Conservation (phyloP, 2,888 invertebrate species). For the Clepsis dumicolana region DNA sequence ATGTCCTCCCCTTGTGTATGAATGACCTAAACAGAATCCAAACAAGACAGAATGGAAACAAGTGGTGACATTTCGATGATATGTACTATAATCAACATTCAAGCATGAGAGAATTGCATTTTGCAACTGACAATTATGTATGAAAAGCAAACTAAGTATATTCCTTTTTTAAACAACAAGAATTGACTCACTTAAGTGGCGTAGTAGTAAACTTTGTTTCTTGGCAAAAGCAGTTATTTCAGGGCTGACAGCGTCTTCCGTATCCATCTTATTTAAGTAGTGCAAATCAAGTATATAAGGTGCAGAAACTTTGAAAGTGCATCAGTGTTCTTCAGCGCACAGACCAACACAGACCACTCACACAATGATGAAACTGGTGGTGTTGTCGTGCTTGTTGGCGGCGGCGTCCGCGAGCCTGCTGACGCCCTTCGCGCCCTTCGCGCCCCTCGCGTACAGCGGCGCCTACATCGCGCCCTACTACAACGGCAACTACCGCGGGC, state of each 20-base stretch:
- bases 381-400: conserved; percentile 87
- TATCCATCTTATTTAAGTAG: conserved; percentile 54
- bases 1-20: conserved; percentile 4
- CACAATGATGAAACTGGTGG: conserved; percentile 85
- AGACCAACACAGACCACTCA: conserved; percentile 78
- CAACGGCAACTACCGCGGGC: conserved; percentile 71
- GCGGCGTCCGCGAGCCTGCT: conserved; percentile 77
- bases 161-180: conserved; percentile 15
- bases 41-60: conserved; percentile 19
- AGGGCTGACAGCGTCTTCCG: conserved; percentile 70
- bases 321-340: conserved; percentile 71
- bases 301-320: conserved; percentile 50
- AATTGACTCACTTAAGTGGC: background rate
- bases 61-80: conserved; percentile 43
- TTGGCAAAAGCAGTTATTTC: conserved; percentile 69
- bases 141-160: conserved; percentile 44
- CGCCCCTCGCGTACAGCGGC: conserved; percentile 50
- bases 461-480: conserved; percentile 58
- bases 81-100: conserved; percentile 42
- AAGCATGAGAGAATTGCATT: conserved; percentile 43
- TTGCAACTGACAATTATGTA: conserved; percentile 47
- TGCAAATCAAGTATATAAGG: conserved; percentile 68
- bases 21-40: conserved; percentile 28
- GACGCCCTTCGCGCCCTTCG: conserved; percentile 46
- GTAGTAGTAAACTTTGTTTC: conserved; percentile 51